Evolutionary conservation across 2,797 vertebrate species (phyloP), one percentile per base, ranked within the genome.

Genomic region (Brachyalestes nurse): DNA sequence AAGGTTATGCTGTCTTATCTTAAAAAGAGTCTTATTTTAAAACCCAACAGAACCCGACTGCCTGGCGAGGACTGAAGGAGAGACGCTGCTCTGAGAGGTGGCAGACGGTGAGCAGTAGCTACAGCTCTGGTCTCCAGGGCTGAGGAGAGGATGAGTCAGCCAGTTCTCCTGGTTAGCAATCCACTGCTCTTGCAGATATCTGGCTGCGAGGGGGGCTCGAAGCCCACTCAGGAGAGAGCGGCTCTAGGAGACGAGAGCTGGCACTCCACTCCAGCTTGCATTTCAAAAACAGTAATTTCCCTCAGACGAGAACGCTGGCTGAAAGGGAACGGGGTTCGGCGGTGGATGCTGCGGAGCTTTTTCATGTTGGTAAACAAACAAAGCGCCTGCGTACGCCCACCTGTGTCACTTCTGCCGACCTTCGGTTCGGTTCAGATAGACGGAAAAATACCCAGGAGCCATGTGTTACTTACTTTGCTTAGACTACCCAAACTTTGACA

Each of bases 111-210:
- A 75, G 60, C 60, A 12, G 74, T 77, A 69, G 75, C 53, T 84
- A 78, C 49, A 64, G 40, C 45, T 45, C 40, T 2, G 49, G 40
- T 51, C 69, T 82, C 77, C 34, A 77, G 64, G 57, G 57, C 80
- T 65, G 42, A 58, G 70, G 74, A 78, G 60, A 83, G 75, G 78
- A 83, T 79, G 69, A 82, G 77, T 85, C 73, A 83, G 75, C 62
- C 57, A 38, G 49, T 69, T 64, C 69, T 77, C 60, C 47, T 76
- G 72, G 65, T 69, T 62, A 65, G 25, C 49, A 55, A 47, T 78
- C 70, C 40, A 58, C 49, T 16, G 9, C 0, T 58, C 75, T 47
- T 75, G 21, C 10, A 8, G 34, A 70, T 40, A 60, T 69, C 79
- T 76, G 69, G 19, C 60, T 78, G 53, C 12, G 8, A 77, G 64